Evolutionary conservation across 2,113 vertebrate species (phyloP).

Genomic region (Brienomyrus brachyistius): DNA sequence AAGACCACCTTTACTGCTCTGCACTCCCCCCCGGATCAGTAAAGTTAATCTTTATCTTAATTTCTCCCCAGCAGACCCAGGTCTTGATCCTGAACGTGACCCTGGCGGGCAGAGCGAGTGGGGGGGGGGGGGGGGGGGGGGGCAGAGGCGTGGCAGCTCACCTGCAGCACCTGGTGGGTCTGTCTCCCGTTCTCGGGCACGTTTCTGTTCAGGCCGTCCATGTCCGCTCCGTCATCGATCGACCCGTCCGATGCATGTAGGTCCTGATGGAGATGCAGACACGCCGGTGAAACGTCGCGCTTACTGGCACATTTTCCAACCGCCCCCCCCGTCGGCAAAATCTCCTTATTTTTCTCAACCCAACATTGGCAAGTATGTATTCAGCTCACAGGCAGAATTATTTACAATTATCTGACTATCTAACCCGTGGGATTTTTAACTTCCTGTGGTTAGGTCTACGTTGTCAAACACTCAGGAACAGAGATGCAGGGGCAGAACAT

Average conservation of each 20-base stretch:
- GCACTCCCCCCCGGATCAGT: neutral
- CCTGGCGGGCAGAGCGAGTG: neutral
- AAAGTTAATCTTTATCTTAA: neutral
- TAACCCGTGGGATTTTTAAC: neutral
- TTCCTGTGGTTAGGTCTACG: neutral
- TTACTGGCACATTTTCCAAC: too few species aligned
- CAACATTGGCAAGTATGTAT: neutral
- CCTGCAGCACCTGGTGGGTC: constrained; percentile 59
- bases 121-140: neutral
- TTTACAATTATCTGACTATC: neutral
- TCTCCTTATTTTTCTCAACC: neutral
- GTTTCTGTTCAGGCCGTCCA: constrained; percentile 64
- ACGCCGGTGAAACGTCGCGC: neutral
- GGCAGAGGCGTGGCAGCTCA: constrained; percentile 30
- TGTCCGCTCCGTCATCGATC: constrained; percentile 47
- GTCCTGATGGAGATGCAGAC: constrained; percentile 45
- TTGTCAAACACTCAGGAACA: neutral
- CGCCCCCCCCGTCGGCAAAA: neutral
- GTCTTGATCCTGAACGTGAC: neutral
- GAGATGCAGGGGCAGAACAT: neutral
- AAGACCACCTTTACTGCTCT: neutral
- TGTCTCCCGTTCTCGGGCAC: constrained; percentile 35
- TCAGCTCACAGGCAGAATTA: neutral
- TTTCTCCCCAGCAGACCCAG: neutral
- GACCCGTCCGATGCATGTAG: constrained; percentile 47